Evolutionary conservation across 2,888 invertebrate genomes (phyloP).

Genomic region (Ecliptopera silaceata): DNA sequence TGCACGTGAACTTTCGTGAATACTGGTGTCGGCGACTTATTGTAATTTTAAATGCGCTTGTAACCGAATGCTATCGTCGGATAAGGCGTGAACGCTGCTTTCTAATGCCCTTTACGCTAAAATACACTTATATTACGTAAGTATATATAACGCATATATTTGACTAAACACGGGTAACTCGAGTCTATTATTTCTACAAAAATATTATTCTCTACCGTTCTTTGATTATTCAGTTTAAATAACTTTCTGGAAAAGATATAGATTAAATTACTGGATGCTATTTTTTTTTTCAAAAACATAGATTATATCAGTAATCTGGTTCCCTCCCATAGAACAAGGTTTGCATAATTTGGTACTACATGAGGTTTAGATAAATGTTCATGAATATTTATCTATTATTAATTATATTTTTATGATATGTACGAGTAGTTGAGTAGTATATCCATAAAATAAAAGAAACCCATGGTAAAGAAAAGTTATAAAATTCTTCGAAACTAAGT

Average conservation of each 20-base stretch:
- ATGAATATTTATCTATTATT: no score
- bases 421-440: no score
- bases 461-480: background rate
- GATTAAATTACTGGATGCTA: no score
- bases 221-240: background rate
- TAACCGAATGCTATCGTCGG: constrained; percentile 49
- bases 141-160: constrained; percentile 9
- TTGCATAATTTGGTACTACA: no score
- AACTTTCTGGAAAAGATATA: no score
- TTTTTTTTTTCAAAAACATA: no score
- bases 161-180: constrained; percentile 1
- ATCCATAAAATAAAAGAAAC: background rate
- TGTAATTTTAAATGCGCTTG: constrained; percentile 77
- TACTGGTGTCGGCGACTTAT: constrained; percentile 65
- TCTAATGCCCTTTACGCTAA: constrained; percentile 26
- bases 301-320: no score
- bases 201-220: background rate
- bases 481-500: constrained; percentile 7
- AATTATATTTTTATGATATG: no score
- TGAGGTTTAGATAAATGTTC: no score
- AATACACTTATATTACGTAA: constrained; percentile 12
- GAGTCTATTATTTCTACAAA: background rate
- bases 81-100: constrained; percentile 45
- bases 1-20: constrained; percentile 70
- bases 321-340: no score